Conservation (phyloP, 2,797 vertebrate genomes). For the Synanceia verrucosa region DNA sequence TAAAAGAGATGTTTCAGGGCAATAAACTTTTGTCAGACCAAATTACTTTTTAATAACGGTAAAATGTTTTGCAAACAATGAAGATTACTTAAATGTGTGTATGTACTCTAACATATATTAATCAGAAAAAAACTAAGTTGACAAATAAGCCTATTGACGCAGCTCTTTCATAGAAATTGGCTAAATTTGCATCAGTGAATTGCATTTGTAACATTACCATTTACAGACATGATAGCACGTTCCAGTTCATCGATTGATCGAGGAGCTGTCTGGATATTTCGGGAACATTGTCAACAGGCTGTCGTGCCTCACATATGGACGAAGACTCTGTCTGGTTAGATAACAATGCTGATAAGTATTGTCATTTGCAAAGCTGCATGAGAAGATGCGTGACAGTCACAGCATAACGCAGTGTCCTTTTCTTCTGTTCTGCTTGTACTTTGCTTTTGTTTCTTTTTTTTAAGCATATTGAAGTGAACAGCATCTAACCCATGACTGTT, state of each 20-base stretch:
- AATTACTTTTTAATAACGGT: neutral
- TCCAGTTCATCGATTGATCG: constrained; percentile 34
- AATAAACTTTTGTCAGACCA: neutral
- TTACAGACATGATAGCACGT: constrained; percentile 11
- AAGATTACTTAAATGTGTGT: neutral
- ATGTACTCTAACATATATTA: neutral
- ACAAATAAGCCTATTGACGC: neutral
- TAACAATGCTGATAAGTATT: constrained; percentile 30
- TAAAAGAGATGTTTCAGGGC: neutral
- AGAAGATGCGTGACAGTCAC: neutral
- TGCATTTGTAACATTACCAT: constrained; percentile 14
- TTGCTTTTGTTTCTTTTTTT: neutral
- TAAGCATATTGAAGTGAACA: neutral
- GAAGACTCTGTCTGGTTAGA: constrained; percentile 52
- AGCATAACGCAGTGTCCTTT: neutral
- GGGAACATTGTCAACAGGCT: constrained; percentile 31
- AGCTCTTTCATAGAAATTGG: neutral
- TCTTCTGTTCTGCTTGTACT: neutral
- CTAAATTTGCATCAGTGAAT: neutral
- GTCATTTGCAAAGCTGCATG: constrained; percentile 11
- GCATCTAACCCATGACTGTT: neutral
- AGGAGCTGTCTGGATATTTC: constrained; percentile 36
- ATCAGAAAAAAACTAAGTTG: neutral
- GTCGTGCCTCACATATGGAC: constrained; percentile 36
- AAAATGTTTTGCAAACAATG: neutral